Evolutionary conservation across 2,888 invertebrate species (phyloP), one percentile per base, ranked within the genome.

Genomic region (Timema podura): DNA sequence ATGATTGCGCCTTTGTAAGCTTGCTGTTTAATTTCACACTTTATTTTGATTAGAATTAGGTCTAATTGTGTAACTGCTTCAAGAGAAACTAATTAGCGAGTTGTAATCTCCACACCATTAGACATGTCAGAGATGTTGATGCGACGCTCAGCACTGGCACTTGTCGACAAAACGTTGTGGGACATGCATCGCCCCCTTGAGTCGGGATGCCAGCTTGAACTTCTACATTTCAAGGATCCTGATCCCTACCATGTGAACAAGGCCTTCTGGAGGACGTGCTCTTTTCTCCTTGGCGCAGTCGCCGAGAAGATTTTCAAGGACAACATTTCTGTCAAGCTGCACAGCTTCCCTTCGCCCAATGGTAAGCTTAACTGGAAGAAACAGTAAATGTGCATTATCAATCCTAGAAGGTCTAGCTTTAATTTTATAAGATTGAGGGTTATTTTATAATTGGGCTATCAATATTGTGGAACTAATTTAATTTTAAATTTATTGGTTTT

Each of bases 251-350:
- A 83, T 65, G 88, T 90, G 0, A 93, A 92, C 80, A 88, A 88
- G 76, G 91, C 93, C 0, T 98, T 96, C 81, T 98, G 98, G 98
- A 84, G 96, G 68, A 91, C 93, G 0, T 95, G 97, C 79, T 95
- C 96, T 0, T 89, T 97, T 76, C 82, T 96, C 75, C 82, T 98
- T 7, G 98, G 98, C 0, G 90, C 92, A 9, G 88, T 91, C 1
- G 85, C 91, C 0, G 87, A 89, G 45, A 84, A 85, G 5, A 88
- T 91, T 0, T 97, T 98, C 80, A 95, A 92, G 79, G 89, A 93
- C 65, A 83, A 88, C 5, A 85, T 93, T 13, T 82, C 86, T 3
- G 86, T 96, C 0, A 85, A 89, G 73, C 82, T 98, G 45, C 95
- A 97, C 79, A 96, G 96, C 80, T 98, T 97, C 80, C 96, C 96